Base-by-base conservation (phyloP, 1,140 invertebrate genomes). In the Mya arenaria region DNA sequence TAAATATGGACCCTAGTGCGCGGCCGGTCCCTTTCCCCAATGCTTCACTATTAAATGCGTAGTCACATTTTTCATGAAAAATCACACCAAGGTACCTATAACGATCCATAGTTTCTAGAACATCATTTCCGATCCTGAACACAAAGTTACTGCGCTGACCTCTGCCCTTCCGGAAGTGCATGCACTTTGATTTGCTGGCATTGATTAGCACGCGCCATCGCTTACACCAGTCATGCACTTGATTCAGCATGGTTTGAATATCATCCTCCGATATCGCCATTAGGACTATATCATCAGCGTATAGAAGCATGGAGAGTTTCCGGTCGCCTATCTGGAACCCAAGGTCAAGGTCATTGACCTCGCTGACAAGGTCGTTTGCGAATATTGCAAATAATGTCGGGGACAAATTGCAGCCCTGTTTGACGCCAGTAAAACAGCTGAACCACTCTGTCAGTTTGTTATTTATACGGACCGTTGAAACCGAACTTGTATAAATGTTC, bases 11-110 rank as follows among this genome's bases (percentile, higher is more conserved):
- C 3, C 48, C 71, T 3, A 77, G 60, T 15, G 62, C 81, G 37
- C 65, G 37, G 3, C 81, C 72, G 10, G 55, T 36, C 15, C 48
- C 44, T 17, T 15, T 62, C 4, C 62, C 65, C 5, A 72, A 36
- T 17, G 17, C n/a, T 34, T 72, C 55, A 19, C 17, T 0, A 37
- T 60, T 77, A 25, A 1, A 30, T 25, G 36, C 63, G 23, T 68
- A 68, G 48, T 83, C 65, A 0, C 32, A 23, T 66, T 62, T 39
- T 55, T 83, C 65, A 44, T 83, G 0, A 62, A 77, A 77, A 19
- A 55, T 65, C 2, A 83, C 71, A 30, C 80, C 80, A 10, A 66
- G 32, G 28, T 82, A 82, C 68, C 69, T 82, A 65, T 82, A 82
- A 10, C 4, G 23, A 41, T 66, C 25, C 2, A 65, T 37, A 48